A percentile compares a stretch with the other conserved stretches of the same genome.
Evolutionary conservation across 2,797 vertebrate genomes (phyloP).

Genomic region (Syngnathus rostellatus): DNA sequence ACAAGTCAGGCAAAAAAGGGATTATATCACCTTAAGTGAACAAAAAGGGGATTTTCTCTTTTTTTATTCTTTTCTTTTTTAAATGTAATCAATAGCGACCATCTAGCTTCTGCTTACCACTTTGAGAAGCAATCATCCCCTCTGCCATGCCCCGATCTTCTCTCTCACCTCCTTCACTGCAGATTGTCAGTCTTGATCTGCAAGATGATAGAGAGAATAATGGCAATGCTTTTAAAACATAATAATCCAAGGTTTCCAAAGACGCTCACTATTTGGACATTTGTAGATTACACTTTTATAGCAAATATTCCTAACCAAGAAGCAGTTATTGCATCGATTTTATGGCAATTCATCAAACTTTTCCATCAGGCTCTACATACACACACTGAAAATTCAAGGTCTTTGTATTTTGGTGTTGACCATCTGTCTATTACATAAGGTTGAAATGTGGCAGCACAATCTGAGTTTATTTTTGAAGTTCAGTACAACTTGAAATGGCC

Average conservation of each 20-base stretch:
- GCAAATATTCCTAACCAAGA: slow-evolving; percentile 3
- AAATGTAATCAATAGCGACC: slow-evolving; percentile 29
- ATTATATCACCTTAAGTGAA: slow-evolving; percentile 30
- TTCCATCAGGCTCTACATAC: neutral
- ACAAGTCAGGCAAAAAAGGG: slow-evolving; percentile 5
- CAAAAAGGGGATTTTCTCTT: neutral
- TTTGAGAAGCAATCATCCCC: slow-evolving; percentile 69
- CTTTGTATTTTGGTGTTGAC: neutral
- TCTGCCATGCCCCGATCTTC: slow-evolving; percentile 62
- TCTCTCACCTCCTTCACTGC: slow-evolving; percentile 26
- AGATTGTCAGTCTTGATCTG: slow-evolving; percentile 43
- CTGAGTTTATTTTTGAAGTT: neutral
- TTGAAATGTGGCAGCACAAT: neutral
- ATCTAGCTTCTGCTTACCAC: slow-evolving; percentile 58
- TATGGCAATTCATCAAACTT: neutral
- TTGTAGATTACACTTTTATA: neutral
- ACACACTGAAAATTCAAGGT: neutral
- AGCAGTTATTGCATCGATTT: neutral
- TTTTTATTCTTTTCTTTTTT: neutral
- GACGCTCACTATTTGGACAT: neutral
- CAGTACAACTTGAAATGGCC: neutral
- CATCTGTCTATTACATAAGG: too few relatives aligned
- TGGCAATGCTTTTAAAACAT: neutral
- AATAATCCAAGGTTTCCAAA: slow-evolving; percentile 1
- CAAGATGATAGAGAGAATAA: slow-evolving; percentile 7